Percentiles rank a stretch among this genome's conserved stretches.
Conservation (phyloP, 2,888 invertebrate species). For the Drosophila diplacantha region DNA sequence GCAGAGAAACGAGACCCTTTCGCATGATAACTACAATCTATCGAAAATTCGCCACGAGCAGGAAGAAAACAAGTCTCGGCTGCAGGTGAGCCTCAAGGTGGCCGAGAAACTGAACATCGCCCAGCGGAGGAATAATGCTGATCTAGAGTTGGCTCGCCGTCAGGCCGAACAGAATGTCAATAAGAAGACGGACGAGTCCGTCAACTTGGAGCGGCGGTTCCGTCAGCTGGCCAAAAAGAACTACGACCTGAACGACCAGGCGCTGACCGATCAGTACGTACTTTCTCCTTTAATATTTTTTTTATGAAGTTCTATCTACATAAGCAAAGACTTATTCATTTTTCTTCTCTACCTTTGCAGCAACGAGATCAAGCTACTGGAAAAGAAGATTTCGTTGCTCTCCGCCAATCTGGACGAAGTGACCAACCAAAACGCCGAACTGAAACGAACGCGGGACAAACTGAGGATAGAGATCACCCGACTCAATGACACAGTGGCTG, state of each 20-base stretch:
- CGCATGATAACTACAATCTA: slow-evolving; percentile 21
- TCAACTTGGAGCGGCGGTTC: slow-evolving; percentile 41
- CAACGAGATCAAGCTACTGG: slow-evolving; percentile 28
- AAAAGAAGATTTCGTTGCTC: slow-evolving; percentile 20
- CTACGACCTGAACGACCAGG: slow-evolving; percentile 19
- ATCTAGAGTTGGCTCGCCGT: not conserved
- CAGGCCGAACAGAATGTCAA: slow-evolving; percentile 25
- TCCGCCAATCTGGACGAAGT: slow-evolving; percentile 28
- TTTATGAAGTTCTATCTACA: not conserved
- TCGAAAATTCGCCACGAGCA: slow-evolving; percentile 1
- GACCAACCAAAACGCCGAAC: slow-evolving; percentile 27
- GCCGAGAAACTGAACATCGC: not conserved
- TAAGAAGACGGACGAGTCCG: slow-evolving; percentile 16
- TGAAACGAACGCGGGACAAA: slow-evolving; percentile 21
- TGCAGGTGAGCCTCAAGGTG: not conserved
- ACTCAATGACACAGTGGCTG: slow-evolving; percentile 22
- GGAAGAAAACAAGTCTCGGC: slow-evolving; percentile 3
- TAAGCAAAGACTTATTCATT: not conserved
- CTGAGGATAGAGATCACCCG: slow-evolving; percentile 27
- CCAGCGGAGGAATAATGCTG: not conserved
- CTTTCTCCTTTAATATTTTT: not conserved
- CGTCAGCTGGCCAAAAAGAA: slow-evolving; percentile 39
- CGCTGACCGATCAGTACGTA: slow-evolving; percentile 9
- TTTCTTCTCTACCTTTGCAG: slow-evolving; percentile 17
- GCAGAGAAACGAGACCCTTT: slow-evolving; percentile 12